Base-by-base conservation (phyloP, 2,797 vertebrate genomes). In the Galaxias olidus region DNA sequence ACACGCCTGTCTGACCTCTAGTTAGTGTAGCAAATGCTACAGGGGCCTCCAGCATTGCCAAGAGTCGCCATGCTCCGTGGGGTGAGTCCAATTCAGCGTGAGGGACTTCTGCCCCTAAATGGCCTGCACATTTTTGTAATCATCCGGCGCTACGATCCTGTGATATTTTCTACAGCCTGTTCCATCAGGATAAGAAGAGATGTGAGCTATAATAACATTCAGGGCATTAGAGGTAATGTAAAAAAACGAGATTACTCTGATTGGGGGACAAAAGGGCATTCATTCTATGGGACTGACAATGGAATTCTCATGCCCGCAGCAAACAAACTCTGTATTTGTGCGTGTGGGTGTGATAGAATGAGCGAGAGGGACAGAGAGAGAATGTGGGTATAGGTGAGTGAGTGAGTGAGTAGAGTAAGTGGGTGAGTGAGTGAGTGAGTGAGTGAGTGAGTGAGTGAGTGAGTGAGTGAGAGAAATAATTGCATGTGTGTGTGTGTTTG, bases 61-160 rank as follows among this genome's bases (percentile, higher is more conserved):
- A 43, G 4, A 20, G 47, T 61, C 4, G 46, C 48, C 59, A 49
- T 47, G 45, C 13, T 60, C 58, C 10, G 10, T 47, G 44, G 18
- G 58, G 17, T 11, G 18, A 59, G 18, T 46, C 58, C 58, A 59
- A 47, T 59, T 59, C 20, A 18, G 18, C 43, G n/a, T 19, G 17
- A 47, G 17, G 46, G 44, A 46, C 43, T 59, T 47, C 44, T 59
- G 42, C 56, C 44, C 44, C 20, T 59, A 46, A 30, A 47, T 48
- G 46, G 44, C 58, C 45, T 59, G 45, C 59, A 61, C 58, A 60
- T 60, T 60, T 60, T 45, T 10, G 8, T 11, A 19, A 18, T 9
- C 42, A 46, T 57, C 10, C 1, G 4, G 44, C 20, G 43, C 57
- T 19, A 15, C 17, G 43, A 46, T 45, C 30, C 44, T 47, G 18